A percentile compares a stretch with the other conserved stretches of the same genome.
These are phyloP conservation scores for Drosophila kohkoa DNA, from an alignment of 1,140 invertebrate species.

Conservation along the genomic window DNA sequence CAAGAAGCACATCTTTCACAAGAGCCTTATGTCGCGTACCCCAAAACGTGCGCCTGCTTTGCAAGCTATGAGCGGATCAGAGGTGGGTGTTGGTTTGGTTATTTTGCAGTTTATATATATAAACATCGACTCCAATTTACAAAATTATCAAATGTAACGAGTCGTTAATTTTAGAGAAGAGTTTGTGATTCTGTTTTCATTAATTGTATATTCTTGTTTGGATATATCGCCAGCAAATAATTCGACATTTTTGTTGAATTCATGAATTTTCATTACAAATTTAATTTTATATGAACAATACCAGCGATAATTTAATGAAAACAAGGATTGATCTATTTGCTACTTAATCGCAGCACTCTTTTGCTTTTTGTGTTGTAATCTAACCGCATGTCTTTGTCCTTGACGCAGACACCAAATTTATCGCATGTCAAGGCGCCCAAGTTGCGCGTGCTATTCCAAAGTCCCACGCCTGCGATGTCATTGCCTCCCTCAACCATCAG, in stretches of 20 bases:
- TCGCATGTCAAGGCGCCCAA: conserved; percentile 76
- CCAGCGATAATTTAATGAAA: too few species aligned
- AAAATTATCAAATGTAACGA: too few species aligned
- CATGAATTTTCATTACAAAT: too few species aligned
- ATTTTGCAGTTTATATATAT: neutral
- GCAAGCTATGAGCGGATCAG: conserved; percentile 45
- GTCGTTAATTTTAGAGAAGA: too few species aligned
- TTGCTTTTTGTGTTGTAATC: conserved; percentile 44
- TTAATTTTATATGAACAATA: too few species aligned
- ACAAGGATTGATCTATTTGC: neutral
- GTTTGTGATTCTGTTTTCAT: too few species aligned
- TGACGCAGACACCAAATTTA: conserved; percentile 73
- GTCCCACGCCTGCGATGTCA: conserved; percentile 62
- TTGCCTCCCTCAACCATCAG: conserved; percentile 48
- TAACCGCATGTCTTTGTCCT: conserved; percentile 68
- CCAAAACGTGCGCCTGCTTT: conserved; percentile 86
- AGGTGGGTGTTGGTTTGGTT: conserved; percentile 46
- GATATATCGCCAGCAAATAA: too few species aligned
- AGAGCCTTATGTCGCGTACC: conserved; percentile 88
- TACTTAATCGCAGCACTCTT: neutral
- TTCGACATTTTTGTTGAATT: too few species aligned
- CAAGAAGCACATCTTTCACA: conserved; percentile 93
- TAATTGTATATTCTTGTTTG: too few species aligned
- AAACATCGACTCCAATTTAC: too few species aligned
- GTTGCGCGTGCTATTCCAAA: conserved; percentile 80